Base-by-base conservation (phyloP, 2,113 vertebrate species). In the Delphinus delphis region DNA sequence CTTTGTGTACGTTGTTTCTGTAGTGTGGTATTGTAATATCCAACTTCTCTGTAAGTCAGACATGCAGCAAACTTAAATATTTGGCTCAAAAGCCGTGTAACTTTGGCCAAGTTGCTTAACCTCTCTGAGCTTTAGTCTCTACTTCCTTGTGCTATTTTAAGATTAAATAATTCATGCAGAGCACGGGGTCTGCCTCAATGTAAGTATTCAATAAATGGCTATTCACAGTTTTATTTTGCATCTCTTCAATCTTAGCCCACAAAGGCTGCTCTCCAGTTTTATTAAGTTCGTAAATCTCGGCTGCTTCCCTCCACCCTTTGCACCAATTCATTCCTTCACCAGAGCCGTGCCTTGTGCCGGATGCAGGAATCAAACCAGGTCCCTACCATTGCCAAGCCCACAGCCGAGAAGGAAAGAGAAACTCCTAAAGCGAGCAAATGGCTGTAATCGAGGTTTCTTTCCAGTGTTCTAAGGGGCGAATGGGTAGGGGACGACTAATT, bases 11-110 rank as follows among this genome's bases (percentile, higher is more conserved):
- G 63, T 88, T 67, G 18, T 80, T 91, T 86, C 15, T 55, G 44
- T 44, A 68, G 23, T 55, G 44, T 53, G 62, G 23, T n/a, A 74
- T 47, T 67, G 14, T 31, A 88, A 71, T 47, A 95, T n/a, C 41
- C 25, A 93, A 62, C n/a, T 89, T 89, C 15, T 88, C 63, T 60
- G 1, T 13, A 68, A 68, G 28, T 55, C 41, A 74, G 84, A 73
- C 82, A 91, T 68, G 87, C n/a, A 62, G 14, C 41, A 95, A 95
- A 95, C 60, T 65, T 28, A 95, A 90, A 70, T 73, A 38, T 60
- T 36, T 76, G 53, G 11, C 11, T 87, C n/a, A 86, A 83, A 89
- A 79, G 62, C 36, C 71, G 28, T 70, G 58, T 86, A 67, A 58
- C 63, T 97, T 44, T 25, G 50, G 28, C 33, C 36, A 88, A 91